Evolutionary conservation across 2,797 vertebrate species (phyloP).

Genomic region (Hippocampus kuda): DNA sequence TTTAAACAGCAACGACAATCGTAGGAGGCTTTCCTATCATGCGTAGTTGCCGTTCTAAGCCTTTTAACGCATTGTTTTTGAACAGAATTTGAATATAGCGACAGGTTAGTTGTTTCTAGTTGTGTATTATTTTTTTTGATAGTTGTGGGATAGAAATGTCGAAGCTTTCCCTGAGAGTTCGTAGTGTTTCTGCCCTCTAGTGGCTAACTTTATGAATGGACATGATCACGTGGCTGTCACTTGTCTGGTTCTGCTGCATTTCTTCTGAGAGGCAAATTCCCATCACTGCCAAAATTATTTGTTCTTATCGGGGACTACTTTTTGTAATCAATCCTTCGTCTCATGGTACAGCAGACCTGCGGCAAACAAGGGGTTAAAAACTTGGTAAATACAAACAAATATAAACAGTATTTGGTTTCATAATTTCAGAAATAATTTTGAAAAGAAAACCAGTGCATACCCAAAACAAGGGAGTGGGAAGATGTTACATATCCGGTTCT

Average conservation of each 20-base stretch:
- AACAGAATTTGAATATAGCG: no score
- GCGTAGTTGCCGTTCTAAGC: no score
- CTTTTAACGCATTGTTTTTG: no score
- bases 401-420: background rate
- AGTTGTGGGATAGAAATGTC: background rate
- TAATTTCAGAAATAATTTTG: background rate
- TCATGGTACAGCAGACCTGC: background rate
- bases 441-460: background rate
- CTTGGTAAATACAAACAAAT: no score
- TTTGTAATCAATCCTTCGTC: background rate
- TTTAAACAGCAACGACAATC: no score
- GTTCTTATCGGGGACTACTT: background rate
- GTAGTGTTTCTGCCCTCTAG: background rate
- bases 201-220: background rate
- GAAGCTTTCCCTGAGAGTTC: background rate
- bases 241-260: background rate
- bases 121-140: no score
- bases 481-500: constrained; percentile 1
- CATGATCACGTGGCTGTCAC: background rate
- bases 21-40: no score
- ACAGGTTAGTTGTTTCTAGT: no score
- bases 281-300: background rate
- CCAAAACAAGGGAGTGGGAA: background rate
- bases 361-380: background rate
- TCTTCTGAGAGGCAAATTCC: background rate